Evolutionary conservation across 2,113 vertebrate species (phyloP), one percentile per base, ranked within the genome.

Genomic region (Sorex fumeus): DNA sequence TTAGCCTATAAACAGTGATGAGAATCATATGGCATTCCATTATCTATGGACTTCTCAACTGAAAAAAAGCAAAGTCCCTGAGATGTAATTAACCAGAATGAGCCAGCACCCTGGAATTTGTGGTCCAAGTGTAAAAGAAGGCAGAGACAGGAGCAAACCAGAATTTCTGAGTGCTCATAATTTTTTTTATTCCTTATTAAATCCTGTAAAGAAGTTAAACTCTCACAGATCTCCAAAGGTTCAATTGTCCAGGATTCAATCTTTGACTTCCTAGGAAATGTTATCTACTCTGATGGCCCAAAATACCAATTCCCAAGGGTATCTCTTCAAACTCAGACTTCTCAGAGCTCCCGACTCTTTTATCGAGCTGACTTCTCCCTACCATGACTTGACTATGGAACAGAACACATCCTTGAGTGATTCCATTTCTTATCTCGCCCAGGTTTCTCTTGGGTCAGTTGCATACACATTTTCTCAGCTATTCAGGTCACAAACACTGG

Each of bases 181-280:
- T 60, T 69, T 75, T 30, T 60, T 91, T 62, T 34, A 43, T 40
- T 81, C 32, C 27, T 94, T 53, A 60, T 25, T 84, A 72, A 60
- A 21, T 11, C 18, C 21, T 71, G 2, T n/a, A 4, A 81, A 36
- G 2, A 9, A 74, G 4, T 70, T 80, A 88, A n/a, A 64, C 85
- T 19, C 74, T 64, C 28, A 72, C 53, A 88, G 62, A 34, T 40
- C 1, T 30, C 75, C 62, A 32, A 79, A 15, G 45, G 32, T 57
- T 15, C 4, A 60, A 25, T 57, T 88, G 45, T 21, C 80, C 32
- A 72, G 21, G 21, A 45, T 30, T 78, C 77, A 50, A 3, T 36
- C n/a, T 34, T 81, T 84, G 21, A 15, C 64, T 82, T 93, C 87
- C 74, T 62, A 90, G 47, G 70, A 93, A 87, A 88, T 57, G 5